Percentiles rank a stretch among this genome's conserved stretches.
Conservation (phyloP, 2,113 vertebrate genomes). For the Macheiramphus alcinus region DNA sequence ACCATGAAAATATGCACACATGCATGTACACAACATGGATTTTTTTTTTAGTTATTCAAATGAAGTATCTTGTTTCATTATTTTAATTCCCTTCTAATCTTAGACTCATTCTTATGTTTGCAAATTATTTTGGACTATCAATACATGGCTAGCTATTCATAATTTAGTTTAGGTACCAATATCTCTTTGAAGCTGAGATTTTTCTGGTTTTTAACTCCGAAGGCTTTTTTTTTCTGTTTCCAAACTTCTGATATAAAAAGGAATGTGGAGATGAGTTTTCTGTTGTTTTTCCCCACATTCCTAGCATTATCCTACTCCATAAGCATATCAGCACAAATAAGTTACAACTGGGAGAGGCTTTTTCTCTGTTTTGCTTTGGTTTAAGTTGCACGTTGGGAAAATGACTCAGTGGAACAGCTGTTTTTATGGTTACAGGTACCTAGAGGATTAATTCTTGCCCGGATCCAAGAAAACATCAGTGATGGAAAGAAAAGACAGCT, state of each 20-base stretch:
- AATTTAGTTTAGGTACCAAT: neutral
- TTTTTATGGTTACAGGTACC: neutral
- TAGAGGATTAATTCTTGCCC: too few relatives aligned
- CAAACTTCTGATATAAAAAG: neutral
- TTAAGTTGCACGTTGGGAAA: neutral
- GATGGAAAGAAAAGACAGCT: too few relatives aligned
- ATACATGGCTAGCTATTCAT: neutral
- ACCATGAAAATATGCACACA: neutral
- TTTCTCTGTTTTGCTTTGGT: neutral
- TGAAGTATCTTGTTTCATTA: neutral
- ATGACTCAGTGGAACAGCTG: slow-evolving; percentile 40
- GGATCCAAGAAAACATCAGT: too few relatives aligned
- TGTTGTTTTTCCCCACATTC: neutral
- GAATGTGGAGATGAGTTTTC: neutral
- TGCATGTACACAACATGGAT: fast-evolving
- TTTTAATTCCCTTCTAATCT: neutral
- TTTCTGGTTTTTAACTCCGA: neutral
- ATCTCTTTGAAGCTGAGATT: neutral
- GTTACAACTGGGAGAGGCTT: neutral
- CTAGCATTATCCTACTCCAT: neutral
- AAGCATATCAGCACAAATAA: neutral
- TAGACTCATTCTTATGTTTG: neutral
- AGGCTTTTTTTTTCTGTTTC: neutral
- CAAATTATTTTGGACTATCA: neutral
- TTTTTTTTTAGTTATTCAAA: neutral